Evolutionary conservation across 1,140 invertebrate species (phyloP), one percentile per base, ranked within the genome.

Genomic region (Leptestheria dahalacensis): DNA sequence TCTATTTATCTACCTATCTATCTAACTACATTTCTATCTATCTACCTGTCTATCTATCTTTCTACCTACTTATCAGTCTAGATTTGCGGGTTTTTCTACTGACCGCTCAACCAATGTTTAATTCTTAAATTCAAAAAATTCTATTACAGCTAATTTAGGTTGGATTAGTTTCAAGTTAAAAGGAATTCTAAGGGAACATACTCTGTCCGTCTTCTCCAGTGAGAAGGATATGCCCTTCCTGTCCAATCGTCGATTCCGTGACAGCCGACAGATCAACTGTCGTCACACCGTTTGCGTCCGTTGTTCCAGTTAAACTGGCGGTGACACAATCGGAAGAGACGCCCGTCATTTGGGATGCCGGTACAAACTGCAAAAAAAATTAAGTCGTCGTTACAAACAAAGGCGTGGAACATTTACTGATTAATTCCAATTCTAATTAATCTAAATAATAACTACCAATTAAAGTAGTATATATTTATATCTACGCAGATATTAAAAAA

Each of bases 181-280:
- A 59, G 15, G 12, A 23, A 23, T 26, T 12, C 24, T 47, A 23
- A 47, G 57, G 18, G 18, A 29, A 66, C 69, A 71, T 77, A 91
- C 88, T 87, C 75, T 91, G 88, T 67, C 90, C 85, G 75, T 92
- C 89, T 78, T 94, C 91, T 57, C 88, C 88, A 50, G 91, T 94
- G 62, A 96, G 80, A 67, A 95, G 94, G 65, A 97, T 85, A 74
- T 95, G 91, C 25, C 91, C 91, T 71, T 94, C 91, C 71, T 91
- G 89, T 65, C 83, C 85, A 57, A 91, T 74, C 48, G 85, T 84
- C 21, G 87, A 89, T 73, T 92, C 88, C 2, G 88, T 85, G 15
- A 91, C 85, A 51, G 82, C 83, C 74, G 88, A 88, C 64, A 95
- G 78, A 73, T 94, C 90, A 33, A 94, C 87, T 56, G 68, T 70